Base-by-base conservation (phyloP, 2,797 vertebrate genomes). In the Vireo griseus region DNA sequence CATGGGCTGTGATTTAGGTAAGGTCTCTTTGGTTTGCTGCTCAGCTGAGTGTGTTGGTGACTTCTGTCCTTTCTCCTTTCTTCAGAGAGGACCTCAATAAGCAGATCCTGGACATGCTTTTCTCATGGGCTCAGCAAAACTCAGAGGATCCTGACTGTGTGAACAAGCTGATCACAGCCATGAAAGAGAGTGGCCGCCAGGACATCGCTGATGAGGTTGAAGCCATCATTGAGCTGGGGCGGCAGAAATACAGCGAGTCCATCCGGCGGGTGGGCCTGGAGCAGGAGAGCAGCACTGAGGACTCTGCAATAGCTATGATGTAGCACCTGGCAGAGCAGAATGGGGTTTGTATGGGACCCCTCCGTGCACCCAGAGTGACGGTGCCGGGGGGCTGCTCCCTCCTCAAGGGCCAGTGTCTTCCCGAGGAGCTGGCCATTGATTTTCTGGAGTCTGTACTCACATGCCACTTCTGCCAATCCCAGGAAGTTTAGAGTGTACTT, bases 201-300 rank as follows among this genome's bases (percentile, higher is more conserved):
- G 99, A 99, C 92, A 97, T 99, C 3, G 99, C 99, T 0, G 99
- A 99, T 4, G 99, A 99, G 96, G 97, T 99, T 0, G 97, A 98
- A 82, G 97, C 98, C 82, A 97, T 99, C n/a, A 96, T 99, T 85
- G 97, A 96, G 66, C 97, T 99, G 71, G 99, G 99, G 67, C 98
- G 91, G 80, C 98, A 94, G 90, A 99, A 99, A 92, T 99, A 99
- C 95, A 98, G 91, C 0, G 98, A 98, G 45, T 98, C 98, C 52
- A 98, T 99, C 93, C 98, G 95, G 68, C 97, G 99, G 55, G 97
- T 99, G 13, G 98, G 99, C n/a, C 97, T 99, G 96, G 98, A 98
- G 80, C 96, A 90, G 55, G 97, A 94, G 57, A 96, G 94, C 86
- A 93, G 92, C 69, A 66, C 94, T 5, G 95, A 96, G 84, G 97